Base-by-base conservation (phyloP, 2,113 vertebrate genomes). In the mouse (Mus musculus) region DNA sequence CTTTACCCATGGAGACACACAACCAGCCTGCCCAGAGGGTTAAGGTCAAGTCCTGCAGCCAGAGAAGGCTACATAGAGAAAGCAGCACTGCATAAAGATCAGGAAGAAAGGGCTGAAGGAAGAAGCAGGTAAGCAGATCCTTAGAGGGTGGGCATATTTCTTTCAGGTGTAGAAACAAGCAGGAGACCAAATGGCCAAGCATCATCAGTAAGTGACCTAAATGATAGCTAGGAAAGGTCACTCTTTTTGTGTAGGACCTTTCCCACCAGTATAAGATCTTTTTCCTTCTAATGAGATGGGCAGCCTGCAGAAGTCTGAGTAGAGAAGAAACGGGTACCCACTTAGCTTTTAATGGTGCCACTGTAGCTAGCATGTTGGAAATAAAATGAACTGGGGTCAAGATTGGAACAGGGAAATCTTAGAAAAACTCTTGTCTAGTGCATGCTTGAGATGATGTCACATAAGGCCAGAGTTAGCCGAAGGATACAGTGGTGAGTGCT, bases 251-350 rank as follows among this genome's bases (percentile, higher is more conserved):
- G 14, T 3, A 61, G 20, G 19, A 22, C 16, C 54, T 39, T 42
- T 1, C 52, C 30, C 33, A 22, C 14, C 28, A n/a, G 24, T 56
- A 3, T 13, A 61, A 76, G 8, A 33, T 59, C 26, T 85, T 72
- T 80, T 71, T 77, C 69, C 5, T 94, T 63, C 5, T 10, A 1
- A 5, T 28, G 33, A 78, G 10, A 85, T 8, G 24, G 28, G 72
- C 36, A 59, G 17, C 0, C 61, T 5, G 0, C 1, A 8, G 5
- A 80, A 26, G 2, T 9, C 67, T 42, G 33, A 33, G n/a, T n/a
- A 80, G 84, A 61, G 36, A 5, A 56, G 24, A 26, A n/a, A 14
- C 26, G 46, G 86, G 7, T 14, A 54, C 30, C 9, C 75, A 52
- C 20, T 36, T 49, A 20, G 17, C 16, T 81, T 69, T 69, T 26